Conservation (phyloP, 92 coral and sea anemone genomes). For the Porites cylindrica region DNA sequence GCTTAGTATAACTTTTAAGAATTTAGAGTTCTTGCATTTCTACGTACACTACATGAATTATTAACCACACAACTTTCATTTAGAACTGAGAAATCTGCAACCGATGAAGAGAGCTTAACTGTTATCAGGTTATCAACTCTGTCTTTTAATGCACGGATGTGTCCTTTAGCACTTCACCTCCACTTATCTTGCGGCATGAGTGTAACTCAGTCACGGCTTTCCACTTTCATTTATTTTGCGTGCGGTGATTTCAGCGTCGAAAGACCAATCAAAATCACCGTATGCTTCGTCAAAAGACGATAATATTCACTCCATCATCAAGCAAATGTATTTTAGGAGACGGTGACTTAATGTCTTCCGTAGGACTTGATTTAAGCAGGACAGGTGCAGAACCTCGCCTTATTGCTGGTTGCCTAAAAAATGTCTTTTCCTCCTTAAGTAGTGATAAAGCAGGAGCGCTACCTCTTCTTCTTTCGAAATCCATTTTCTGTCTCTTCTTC, state of each 20-base stretch:
- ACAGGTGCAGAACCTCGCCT: neutral
- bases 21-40: neutral
- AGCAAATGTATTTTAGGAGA: neutral
- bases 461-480: constrained; percentile 6
- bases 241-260: too few relatives aligned
- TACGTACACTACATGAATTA: neutral
- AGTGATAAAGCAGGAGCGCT: neutral
- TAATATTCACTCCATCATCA: neutral
- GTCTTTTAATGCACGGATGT: too few relatives aligned
- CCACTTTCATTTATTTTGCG: too few relatives aligned
- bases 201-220: too few relatives aligned
- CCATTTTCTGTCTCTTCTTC: neutral
- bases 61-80: too few relatives aligned
- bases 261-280: too few relatives aligned
- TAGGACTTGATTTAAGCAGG: neutral
- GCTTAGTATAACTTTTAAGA: too few relatives aligned
- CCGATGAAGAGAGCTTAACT: too few relatives aligned
- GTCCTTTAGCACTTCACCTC: too few relatives aligned
- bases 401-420: neutral
- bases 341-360: neutral
- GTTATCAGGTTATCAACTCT: too few relatives aligned
- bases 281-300: constrained; percentile 12
- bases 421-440: neutral
- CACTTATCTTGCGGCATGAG: too few relatives aligned
- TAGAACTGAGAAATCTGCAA: too few relatives aligned